Evolutionary conservation across 2,888 invertebrate genomes (phyloP).

Genomic region (Lobophora halterata): DNA sequence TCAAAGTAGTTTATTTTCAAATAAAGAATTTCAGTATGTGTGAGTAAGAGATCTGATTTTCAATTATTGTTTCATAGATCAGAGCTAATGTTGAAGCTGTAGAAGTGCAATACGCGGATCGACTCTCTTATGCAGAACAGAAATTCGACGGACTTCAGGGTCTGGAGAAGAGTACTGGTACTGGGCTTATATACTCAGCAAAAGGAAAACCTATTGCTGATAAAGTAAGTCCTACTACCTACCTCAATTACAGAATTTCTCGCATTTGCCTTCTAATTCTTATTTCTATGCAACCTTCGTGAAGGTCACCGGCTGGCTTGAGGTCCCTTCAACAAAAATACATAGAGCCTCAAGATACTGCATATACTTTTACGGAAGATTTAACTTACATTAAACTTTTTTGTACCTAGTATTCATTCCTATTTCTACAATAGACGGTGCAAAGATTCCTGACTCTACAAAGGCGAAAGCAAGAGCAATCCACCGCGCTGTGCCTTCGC

Average conservation of each 20-base stretch:
- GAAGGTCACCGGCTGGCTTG: too few relatives aligned
- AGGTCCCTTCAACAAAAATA: too few relatives aligned
- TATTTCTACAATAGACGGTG: slow-evolving; percentile 51
- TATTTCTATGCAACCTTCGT: too few relatives aligned
- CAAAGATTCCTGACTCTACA: slow-evolving; percentile 61
- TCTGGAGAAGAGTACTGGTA: slow-evolving; percentile 59
- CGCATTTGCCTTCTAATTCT: too few relatives aligned
- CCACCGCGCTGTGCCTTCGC: slow-evolving; percentile 59
- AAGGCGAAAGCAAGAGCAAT: slow-evolving; percentile 60
- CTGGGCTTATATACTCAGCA: slow-evolving; percentile 67
- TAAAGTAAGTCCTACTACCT: slow-evolving; percentile 50
- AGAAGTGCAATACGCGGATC: slow-evolving; percentile 44
- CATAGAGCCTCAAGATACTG: too few relatives aligned
- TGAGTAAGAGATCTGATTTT: too few relatives aligned
- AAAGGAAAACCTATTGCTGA: slow-evolving; percentile 75
- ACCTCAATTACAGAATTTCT: too few relatives aligned
- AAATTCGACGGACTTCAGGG: slow-evolving; percentile 60
- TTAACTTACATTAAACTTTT: too few relatives aligned
- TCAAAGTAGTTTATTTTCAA: too few relatives aligned
- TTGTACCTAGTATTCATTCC: background rate
- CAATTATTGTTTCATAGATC: slow-evolving; percentile 42
- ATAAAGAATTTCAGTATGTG: too few relatives aligned
- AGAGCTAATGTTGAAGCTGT: slow-evolving; percentile 55
- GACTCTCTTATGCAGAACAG: slow-evolving; percentile 47
- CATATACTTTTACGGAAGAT: too few relatives aligned